Evolutionary conservation across 2,888 invertebrate species (phyloP), one percentile per base, ranked within the genome.

Genomic region (Elmis aenea): DNA sequence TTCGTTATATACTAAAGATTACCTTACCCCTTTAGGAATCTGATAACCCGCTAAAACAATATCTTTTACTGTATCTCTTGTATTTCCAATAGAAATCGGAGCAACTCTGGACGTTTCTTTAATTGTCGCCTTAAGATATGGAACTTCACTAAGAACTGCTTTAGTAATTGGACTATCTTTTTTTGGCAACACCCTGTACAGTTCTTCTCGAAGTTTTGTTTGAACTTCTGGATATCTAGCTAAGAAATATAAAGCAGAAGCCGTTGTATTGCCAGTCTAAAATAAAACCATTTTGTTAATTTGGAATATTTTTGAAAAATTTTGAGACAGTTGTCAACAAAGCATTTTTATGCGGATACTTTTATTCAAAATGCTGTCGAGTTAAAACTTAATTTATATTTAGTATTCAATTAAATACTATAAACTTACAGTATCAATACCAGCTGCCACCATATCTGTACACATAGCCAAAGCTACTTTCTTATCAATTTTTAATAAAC

Each of bases 391-490:
- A n/a, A n/a, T n/a, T n/a, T n/a, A n/a, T 18, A 18, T 18, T 18
- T 18, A 18, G 8, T 6, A 18, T 5, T 18, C 5, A 18, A 18
- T 18, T 18, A 6, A 5, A 18, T 18, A 5, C n/a, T n/a, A n/a
- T n/a, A n/a, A n/a, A 29, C 68, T 69, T 66, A 87, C 83, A 33
- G 84, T 83, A 58, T 85, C 85, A 21, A 82, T 74, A 35, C 84
- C 84, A 26, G 81, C 83, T 26, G 76, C 65, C 14, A 85, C 52
- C 77, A 84, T 77, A 58, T 85, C 85, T 47, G 77, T 71, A 1
- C 78, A 79, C 77, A 83, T 81, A 48, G 78, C 72, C 13, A 75
- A 55, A 1, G 83, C 84, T 5, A 80, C 72, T 52, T 69, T 70
- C 37, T 74, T 72, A 52, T 82, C 78, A 11, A 77, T 70, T 4